Percentiles rank a stretch among this genome's conserved stretches.
Evolutionary conservation across 2,888 invertebrate species (phyloP).

Genomic region (Choreutis nemorana): DNA sequence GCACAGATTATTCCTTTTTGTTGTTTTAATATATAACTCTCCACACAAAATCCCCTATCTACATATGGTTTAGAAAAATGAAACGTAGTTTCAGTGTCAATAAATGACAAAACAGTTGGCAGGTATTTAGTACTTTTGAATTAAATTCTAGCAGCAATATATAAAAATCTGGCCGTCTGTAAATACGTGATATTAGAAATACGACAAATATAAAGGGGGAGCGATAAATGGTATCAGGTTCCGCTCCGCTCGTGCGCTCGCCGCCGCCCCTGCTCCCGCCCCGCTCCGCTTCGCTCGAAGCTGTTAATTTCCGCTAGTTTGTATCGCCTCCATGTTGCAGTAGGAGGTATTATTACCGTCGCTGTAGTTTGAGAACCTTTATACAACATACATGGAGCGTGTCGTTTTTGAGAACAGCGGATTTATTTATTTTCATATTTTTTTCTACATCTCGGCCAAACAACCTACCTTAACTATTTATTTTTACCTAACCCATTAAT

Average conservation of each 20-base stretch:
- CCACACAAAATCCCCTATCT: too few relatives aligned
- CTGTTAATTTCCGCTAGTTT: conserved; percentile 61
- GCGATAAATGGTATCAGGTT: conserved; percentile 39
- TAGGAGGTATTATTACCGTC: conserved; percentile 54
- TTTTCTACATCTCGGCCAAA: neutral
- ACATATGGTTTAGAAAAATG: too few relatives aligned
- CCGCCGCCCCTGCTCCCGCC: conserved; percentile 20
- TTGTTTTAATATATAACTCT: too few relatives aligned
- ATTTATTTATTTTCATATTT: neutral
- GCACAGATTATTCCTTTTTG: too few relatives aligned
- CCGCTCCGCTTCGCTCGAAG: conserved; percentile 33
- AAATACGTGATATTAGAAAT: too few relatives aligned
- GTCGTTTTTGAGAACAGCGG: conserved; percentile 9
- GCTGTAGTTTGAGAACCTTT: conserved; percentile 51
- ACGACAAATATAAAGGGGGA: conserved; percentile 4
- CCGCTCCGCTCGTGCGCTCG: conserved; percentile 23
- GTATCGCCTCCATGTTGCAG: conserved; percentile 45
- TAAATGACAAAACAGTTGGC: too few relatives aligned
- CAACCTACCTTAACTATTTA: too few relatives aligned
- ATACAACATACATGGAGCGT: conserved; percentile 32
- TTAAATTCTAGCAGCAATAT: too few relatives aligned
- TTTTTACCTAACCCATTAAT: too few relatives aligned
- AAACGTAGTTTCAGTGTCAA: too few relatives aligned
- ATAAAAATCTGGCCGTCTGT: too few relatives aligned
- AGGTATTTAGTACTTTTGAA: too few relatives aligned